phyloP scores from a whole-genome alignment of 2,797 vertebrate species.

The Anas capensis region DNA sequence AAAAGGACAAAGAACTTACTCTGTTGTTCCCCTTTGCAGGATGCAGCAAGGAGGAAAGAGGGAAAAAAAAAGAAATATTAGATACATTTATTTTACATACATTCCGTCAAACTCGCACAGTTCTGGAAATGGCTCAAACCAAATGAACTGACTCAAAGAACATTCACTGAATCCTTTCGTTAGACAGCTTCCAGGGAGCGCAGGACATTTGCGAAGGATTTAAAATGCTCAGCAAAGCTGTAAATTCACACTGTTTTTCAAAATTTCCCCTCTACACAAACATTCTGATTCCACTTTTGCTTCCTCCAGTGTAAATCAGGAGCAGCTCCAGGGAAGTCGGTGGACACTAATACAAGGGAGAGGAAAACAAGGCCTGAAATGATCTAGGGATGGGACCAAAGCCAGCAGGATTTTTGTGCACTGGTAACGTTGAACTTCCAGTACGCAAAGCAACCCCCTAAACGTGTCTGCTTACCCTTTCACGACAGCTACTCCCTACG shows the following conservation, averaged over 20 bases:
- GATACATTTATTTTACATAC: conserved; percentile 55
- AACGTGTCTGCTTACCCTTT: conserved; percentile 17
- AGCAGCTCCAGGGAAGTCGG: not conserved
- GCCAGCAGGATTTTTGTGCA: conserved; percentile 29
- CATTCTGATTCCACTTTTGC: not conserved
- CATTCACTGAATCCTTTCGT: not conserved
- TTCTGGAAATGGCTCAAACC: conserved; percentile 49
- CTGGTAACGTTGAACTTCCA: conserved; percentile 34
- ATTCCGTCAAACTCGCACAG: not conserved
- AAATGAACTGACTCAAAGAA: conserved; percentile 36
- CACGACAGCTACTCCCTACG: conserved; percentile 31
- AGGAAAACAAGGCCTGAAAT: conserved; percentile 19
- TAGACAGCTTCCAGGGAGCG: conserved; percentile 19
- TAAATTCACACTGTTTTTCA: not conserved
- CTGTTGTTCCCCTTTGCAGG: conserved; percentile 79
- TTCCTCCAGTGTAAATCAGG: not conserved
- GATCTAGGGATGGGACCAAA: conserved; percentile 24
- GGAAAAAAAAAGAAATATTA: conserved; percentile 67
- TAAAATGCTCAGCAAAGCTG: not conserved
- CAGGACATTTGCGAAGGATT: not conserved
- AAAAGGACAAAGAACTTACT: conserved; percentile 76
- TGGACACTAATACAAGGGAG: not conserved
- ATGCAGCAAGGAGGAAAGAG: conserved; percentile 65
- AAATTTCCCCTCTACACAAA: conserved; percentile 27
- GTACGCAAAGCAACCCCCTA: conserved; percentile 22